Evolutionary conservation across 2,888 invertebrate genomes (phyloP).

Genomic region (Nomada ferruginata): DNA sequence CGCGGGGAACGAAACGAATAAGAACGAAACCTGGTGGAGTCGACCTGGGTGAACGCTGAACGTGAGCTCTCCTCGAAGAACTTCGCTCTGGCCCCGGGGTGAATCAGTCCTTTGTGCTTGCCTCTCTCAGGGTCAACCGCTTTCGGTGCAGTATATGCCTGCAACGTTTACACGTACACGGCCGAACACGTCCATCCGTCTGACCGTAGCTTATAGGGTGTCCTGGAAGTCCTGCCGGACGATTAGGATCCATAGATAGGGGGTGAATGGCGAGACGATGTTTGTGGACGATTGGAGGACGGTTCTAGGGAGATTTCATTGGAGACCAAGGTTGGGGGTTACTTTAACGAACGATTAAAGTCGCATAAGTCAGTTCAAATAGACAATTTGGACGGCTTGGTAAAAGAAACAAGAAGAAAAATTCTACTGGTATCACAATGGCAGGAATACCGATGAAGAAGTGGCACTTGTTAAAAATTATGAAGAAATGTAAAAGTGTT

Average conservation of each 20-base stretch:
- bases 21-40: conserved; percentile 51
- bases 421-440: too few species aligned
- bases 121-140: conserved; percentile 84
- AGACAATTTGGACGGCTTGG: too few species aligned
- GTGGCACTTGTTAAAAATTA: too few species aligned
- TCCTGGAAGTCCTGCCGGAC: conserved; percentile 53
- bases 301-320: too few species aligned
- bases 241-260: conserved; percentile 23
- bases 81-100: conserved; percentile 76
- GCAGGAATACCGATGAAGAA: too few species aligned
- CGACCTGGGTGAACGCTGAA: conserved; percentile 62
- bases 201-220: conserved; percentile 68
- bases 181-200: conserved; percentile 67
- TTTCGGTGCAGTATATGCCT: conserved; percentile 79
- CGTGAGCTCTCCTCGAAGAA: conserved; percentile 63
- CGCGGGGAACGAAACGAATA: neutral
- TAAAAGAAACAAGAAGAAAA: too few species aligned
- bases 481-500: too few species aligned
- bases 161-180: conserved; percentile 76
- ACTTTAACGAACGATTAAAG: too few species aligned
- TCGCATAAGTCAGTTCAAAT: too few species aligned
- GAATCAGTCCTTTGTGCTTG: conserved; percentile 83
- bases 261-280: conserved; percentile 12
- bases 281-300: neutral
- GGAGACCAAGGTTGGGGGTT: too few species aligned